A percentile compares a stretch with the other conserved stretches of the same genome.
phyloP scores from a whole-genome alignment of 2,888 invertebrate genomes.

The Tridacna gigas region DNA sequence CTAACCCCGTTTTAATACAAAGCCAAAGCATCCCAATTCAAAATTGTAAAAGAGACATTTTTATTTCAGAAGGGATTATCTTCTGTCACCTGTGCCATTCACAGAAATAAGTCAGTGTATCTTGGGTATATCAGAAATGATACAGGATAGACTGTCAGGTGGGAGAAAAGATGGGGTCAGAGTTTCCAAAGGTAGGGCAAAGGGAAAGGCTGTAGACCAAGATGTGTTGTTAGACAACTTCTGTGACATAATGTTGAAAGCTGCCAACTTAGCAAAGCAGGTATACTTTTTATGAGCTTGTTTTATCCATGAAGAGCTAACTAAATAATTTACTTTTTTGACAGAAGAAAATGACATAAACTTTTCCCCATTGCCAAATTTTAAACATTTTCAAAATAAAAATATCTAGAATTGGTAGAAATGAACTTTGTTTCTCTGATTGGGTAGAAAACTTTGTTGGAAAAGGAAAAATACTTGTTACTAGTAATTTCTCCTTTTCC shows the following conservation, averaged over 20 bases:
- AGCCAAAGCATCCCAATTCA: too few relatives aligned
- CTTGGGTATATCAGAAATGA: background rate
- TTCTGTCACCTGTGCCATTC: constrained; percentile 67
- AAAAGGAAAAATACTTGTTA: too few relatives aligned
- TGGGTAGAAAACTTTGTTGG: too few relatives aligned
- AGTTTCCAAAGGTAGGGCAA: background rate
- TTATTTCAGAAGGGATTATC: constrained; percentile 61
- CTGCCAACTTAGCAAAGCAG: constrained; percentile 15
- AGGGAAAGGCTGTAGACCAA: background rate
- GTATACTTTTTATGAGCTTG: background rate
- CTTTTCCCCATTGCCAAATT: too few relatives aligned
- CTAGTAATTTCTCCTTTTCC: too few relatives aligned
- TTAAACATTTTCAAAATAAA: too few relatives aligned
- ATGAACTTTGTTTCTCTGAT: too few relatives aligned
- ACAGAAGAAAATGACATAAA: too few relatives aligned
- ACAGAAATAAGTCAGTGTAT: constrained; percentile 39
- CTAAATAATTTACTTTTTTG: too few relatives aligned
- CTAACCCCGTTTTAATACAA: too few relatives aligned
- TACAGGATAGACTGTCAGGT: background rate
- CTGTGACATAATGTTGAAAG: constrained; percentile 22
- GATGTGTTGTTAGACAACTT: constrained; percentile 15
- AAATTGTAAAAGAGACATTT: background rate
- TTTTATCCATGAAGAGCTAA: too few relatives aligned
- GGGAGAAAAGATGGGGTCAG: background rate
- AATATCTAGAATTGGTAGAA: too few relatives aligned